A percentile compares a stretch with the other conserved stretches of the same genome.
These are phyloP conservation scores for Ichneumon xanthorius DNA, from an alignment of 2,888 invertebrate species.

Conservation along the genomic window DNA sequence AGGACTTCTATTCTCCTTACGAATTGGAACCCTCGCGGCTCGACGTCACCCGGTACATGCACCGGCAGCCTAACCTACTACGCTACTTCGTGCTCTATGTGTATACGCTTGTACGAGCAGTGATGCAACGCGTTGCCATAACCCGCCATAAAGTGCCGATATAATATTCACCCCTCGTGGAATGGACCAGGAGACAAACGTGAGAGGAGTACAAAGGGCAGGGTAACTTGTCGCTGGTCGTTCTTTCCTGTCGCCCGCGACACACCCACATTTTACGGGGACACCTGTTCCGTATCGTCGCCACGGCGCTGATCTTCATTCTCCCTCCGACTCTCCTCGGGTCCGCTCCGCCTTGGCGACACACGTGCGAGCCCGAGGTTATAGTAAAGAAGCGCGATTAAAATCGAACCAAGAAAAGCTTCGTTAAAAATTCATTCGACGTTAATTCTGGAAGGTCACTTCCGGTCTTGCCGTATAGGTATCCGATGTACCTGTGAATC, in stretches of 20 bases:
- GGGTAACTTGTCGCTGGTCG: constrained; percentile 34
- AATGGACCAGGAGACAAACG: background rate
- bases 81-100: background rate
- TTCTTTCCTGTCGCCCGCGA: constrained; percentile 50
- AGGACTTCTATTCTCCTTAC: constrained; percentile 44
- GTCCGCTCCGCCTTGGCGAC: background rate
- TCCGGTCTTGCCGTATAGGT: background rate
- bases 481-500: too few relatives aligned
- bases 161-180: constrained; percentile 78
- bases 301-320: background rate
- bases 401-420: background rate
- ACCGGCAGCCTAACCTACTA: constrained; percentile 22
- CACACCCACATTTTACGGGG: constrained; percentile 75
- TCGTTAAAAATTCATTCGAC: constrained; percentile 16
- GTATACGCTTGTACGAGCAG: constrained; percentile 41
- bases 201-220: constrained; percentile 8
- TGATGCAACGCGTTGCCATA: constrained; percentile 70
- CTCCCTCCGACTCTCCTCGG: constrained; percentile 4
- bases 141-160: constrained; percentile 80
- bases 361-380: background rate
- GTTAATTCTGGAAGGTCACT: background rate
- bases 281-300: constrained; percentile 80
- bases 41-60: constrained; percentile 43
- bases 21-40: constrained; percentile 48
- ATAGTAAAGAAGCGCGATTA: background rate